Evolutionary conservation across 2,113 vertebrate genomes (phyloP).

Genomic region (Callipepla californica): DNA sequence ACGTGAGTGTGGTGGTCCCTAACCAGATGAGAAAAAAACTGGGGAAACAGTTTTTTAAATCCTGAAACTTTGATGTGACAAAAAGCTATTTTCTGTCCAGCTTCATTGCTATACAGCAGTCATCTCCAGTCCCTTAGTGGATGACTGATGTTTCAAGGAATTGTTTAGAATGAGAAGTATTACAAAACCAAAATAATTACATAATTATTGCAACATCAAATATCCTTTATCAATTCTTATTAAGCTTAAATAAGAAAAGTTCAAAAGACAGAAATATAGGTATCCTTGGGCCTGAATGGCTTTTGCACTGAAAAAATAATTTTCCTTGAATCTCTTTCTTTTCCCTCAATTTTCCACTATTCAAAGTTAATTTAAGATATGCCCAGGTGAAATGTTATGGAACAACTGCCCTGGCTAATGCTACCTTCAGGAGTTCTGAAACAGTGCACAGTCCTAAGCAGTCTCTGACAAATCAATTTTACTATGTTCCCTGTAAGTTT

Average conservation of each 20-base stretch:
- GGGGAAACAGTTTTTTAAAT: neutral
- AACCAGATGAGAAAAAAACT: neutral
- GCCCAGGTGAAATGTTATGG: neutral
- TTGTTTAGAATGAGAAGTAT: constrained; percentile 3
- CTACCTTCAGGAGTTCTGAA: neutral
- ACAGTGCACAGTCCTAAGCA: neutral
- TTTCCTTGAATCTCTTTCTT: constrained; percentile 14
- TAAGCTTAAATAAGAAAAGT: constrained; percentile 12
- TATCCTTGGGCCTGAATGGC: neutral
- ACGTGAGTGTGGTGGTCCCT: neutral
- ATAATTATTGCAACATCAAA: constrained; percentile 18
- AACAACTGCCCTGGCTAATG: neutral
- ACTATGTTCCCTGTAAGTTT: neutral
- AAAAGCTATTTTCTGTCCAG: neutral
- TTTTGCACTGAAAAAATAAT: neutral
- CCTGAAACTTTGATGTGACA: neutral
- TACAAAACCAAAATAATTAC: constrained; percentile 19
- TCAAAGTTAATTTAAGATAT: constrained; percentile 19
- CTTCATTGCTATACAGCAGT: neutral
- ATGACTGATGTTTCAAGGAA: neutral
- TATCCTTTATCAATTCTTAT: neutral
- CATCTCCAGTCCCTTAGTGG: neutral
- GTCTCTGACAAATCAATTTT: neutral
- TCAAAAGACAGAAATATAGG: neutral
- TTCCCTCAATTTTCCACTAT: neutral